Base-by-base conservation (phyloP, 1,140 invertebrate species). In the Panonychus citri region DNA sequence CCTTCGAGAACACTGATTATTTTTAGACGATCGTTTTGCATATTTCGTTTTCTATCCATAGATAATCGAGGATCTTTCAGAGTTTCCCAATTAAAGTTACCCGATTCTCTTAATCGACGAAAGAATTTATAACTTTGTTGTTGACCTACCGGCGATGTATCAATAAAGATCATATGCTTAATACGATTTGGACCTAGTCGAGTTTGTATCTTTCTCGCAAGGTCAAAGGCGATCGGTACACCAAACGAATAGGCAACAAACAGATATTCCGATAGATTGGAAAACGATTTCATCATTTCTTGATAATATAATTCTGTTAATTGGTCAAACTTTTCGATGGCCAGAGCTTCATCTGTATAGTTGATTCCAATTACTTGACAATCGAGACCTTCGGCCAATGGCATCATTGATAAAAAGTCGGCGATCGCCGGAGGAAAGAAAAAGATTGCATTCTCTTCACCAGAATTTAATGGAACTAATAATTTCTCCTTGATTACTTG, bases 221-320 rank as follows among this genome's bases (percentile, higher is more conserved):
- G 93, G 72, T 96, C 93, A 66, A 91, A 86, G 4, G 83, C 87
- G 12, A 96, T 78, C 56, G 81, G 78, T 8, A 83, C 81, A 49
- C 93, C 93, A 69, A 86, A 96, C 0, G 91, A 96, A 69, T 97
- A 97, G 3, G 90, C 93, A 39, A 82, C 75, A 40, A 98, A 68
- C 24, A 77, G 77, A 71, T 89, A 93, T 30, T 24, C 19, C 21
- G 2, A 10, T 17, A 40, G 7, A 21, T 49, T 24, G 19, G 28
- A n/a, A n/a, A 26, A 13, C 25, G 28, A 25, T 4, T 39, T 3
- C 1, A 15, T 4, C 3, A 25, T 34, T 15, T 28, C 7, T 66
- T 75, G 63, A 27, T 91, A 71, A 67, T 93, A 95, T 69, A 77
- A 83, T 42, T 69, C 65, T 3, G 90, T 86, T 34, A 94, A 73